phyloP scores from a whole-genome alignment of 2,797 vertebrate genomes.

The Scarus forsteni region DNA sequence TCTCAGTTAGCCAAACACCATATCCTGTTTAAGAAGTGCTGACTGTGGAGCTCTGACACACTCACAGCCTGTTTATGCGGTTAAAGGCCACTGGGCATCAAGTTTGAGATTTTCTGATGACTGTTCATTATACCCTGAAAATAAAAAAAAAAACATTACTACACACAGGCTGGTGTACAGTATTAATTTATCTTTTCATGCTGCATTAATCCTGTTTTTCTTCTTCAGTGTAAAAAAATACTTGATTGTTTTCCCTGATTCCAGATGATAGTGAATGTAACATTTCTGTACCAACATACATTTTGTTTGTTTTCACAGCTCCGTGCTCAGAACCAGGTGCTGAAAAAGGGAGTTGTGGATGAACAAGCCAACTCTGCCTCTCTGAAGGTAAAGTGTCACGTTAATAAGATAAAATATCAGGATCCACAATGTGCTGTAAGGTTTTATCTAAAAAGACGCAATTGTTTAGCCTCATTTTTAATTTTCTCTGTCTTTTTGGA shows the following conservation, averaged over 20 bases:
- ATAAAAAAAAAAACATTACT: too few relatives aligned
- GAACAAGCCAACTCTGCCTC: conserved; percentile 93
- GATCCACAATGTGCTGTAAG: neutral
- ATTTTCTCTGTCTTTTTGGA: neutral
- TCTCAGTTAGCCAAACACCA: conserved; percentile 40
- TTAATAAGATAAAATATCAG: conserved; percentile 19
- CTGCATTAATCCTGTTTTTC: neutral
- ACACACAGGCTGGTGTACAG: too few relatives aligned
- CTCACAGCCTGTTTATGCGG: neutral
- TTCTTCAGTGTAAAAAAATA: neutral
- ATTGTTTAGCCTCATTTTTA: neutral
- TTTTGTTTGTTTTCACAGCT: conserved; percentile 82
- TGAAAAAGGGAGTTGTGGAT: conserved; percentile 98
- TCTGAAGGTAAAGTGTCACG: conserved; percentile 88
- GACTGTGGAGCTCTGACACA: conserved; percentile 56
- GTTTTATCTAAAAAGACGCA: neutral
- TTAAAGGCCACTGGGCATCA: neutral
- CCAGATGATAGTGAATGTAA: neutral
- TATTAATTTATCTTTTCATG: too few relatives aligned
- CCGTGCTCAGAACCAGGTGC: conserved; percentile 97
- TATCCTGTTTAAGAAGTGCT: conserved; percentile 69
- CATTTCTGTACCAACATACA: neutral
- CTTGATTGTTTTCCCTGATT: neutral
- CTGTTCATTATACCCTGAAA: neutral
- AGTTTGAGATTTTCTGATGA: neutral